Percentiles rank a stretch among this genome's conserved stretches.
Conservation (phyloP, 1,140 invertebrate genomes). For the Rhyzopertha dominica region DNA sequence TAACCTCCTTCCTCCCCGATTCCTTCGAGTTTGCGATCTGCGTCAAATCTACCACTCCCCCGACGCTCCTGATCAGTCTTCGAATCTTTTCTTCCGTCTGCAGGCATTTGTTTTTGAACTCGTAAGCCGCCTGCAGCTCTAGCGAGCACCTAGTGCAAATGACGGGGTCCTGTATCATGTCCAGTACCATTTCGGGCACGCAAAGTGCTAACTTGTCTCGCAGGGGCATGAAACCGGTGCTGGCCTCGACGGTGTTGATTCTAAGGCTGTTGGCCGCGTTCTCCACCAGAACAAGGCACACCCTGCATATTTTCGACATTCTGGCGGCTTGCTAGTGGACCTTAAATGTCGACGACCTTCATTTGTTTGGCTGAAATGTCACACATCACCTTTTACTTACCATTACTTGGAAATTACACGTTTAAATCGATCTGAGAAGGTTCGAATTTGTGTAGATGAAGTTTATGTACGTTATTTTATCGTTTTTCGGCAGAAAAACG, state of each 20-base stretch:
- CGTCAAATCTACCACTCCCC: too few species aligned
- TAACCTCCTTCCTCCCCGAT: too few species aligned
- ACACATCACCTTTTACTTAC: background rate
- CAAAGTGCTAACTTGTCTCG: constrained; percentile 31
- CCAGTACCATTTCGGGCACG: constrained; percentile 33
- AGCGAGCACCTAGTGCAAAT: constrained; percentile 29
- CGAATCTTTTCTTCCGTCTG: constrained; percentile 28
- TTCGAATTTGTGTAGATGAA: background rate
- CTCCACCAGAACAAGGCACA: constrained; percentile 26
- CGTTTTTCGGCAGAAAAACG: constrained; percentile 2
- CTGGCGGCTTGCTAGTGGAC: too few species aligned
- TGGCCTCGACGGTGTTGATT: constrained; percentile 30
- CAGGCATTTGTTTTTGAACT: constrained; percentile 27
- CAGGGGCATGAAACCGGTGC: constrained; percentile 32
- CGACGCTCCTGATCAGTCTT: too few species aligned
- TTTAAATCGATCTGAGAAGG: background rate
- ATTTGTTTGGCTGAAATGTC: background rate
- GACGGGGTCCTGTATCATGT: constrained; percentile 30
- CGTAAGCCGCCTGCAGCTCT: constrained; percentile 27
- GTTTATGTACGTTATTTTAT: constrained; percentile 4
- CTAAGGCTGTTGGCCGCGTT: constrained; percentile 30
- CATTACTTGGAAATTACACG: background rate
- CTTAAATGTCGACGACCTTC: background rate
- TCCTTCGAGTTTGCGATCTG: too few species aligned
- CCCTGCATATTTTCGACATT: constrained; percentile 28